Evolutionary conservation across 2,113 vertebrate genomes (phyloP).

Genomic region (human (Homo sapiens)): DNA sequence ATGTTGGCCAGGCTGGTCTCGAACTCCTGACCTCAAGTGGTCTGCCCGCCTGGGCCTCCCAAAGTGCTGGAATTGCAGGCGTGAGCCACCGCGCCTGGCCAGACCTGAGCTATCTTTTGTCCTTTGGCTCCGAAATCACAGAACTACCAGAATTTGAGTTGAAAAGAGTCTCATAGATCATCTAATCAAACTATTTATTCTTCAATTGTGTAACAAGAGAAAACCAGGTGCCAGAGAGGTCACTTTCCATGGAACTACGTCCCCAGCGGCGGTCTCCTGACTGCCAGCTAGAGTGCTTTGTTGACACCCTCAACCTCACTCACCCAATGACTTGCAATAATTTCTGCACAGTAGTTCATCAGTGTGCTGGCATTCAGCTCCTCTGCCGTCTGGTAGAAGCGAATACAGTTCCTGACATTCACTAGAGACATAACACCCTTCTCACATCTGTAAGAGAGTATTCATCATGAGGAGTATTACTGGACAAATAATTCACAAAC

Average conservation of each 20-base stretch:
- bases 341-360: constrained; percentile 98
- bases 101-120: neutral
- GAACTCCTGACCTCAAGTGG: too few relatives aligned
- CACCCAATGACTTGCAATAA: constrained; percentile 99
- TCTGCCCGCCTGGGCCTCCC: too few relatives aligned
- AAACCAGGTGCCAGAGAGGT: neutral
- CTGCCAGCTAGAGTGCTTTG: neutral
- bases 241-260: too few relatives aligned
- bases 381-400: constrained; percentile 98
- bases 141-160: neutral
- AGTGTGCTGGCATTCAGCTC: constrained; percentile 94
- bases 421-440: constrained; percentile 98
- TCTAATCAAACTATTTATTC: neutral
- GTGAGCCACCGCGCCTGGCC: fast-evolving
- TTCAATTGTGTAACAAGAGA: neutral
- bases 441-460: constrained; percentile 90
- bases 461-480: neutral
- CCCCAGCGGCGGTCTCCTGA: too few relatives aligned
- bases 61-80: too few relatives aligned
- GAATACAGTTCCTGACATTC: constrained; percentile 98
- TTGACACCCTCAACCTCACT: constrained; percentile 69
- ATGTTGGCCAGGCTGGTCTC: too few relatives aligned
- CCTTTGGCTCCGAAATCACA: neutral
- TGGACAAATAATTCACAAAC: neutral
- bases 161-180: neutral